Percentiles rank a stretch among this genome's conserved stretches.
Conservation (phyloP, 2,113 vertebrate species). For the Calonectris borealis region DNA sequence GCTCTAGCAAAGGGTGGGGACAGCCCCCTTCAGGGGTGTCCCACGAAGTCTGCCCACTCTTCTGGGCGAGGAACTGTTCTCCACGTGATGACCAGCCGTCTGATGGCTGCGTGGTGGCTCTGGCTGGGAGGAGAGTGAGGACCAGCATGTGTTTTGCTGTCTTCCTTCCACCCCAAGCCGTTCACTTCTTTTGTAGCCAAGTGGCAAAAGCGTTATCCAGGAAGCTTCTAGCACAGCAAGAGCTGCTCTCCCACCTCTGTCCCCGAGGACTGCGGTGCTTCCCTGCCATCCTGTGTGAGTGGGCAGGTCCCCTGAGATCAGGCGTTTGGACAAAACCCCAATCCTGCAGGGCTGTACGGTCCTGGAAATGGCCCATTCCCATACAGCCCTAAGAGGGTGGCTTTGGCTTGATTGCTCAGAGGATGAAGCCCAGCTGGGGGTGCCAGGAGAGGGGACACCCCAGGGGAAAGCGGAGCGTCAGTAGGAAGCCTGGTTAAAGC, state of each 20-base stretch:
- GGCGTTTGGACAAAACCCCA: accelerated
- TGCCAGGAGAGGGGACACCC: neutral
- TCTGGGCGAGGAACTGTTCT: accelerated
- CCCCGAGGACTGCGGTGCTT: neutral
- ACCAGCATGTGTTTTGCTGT: neutral
- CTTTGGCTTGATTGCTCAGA: neutral
- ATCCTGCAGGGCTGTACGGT: neutral
- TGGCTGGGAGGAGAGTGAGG: neutral
- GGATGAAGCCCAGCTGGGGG: neutral
- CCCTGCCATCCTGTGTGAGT: accelerated
- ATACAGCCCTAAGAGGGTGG: neutral
- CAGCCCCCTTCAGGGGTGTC: neutral
- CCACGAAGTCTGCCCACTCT: neutral
- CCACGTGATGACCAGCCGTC: neutral
- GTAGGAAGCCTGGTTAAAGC: neutral
- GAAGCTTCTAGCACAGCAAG: neutral
- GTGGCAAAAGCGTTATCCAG: neutral
- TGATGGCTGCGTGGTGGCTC: neutral
- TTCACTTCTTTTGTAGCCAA: neutral
- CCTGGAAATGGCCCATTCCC: accelerated
- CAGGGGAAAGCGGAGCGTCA: accelerated
- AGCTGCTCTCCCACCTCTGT: neutral
- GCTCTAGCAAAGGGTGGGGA: neutral
- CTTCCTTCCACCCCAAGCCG: neutral
- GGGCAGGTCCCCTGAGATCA: neutral